Evolutionary conservation across 2,888 invertebrate genomes (phyloP).

Genomic region (Pristionchus maxplancki): DNA sequence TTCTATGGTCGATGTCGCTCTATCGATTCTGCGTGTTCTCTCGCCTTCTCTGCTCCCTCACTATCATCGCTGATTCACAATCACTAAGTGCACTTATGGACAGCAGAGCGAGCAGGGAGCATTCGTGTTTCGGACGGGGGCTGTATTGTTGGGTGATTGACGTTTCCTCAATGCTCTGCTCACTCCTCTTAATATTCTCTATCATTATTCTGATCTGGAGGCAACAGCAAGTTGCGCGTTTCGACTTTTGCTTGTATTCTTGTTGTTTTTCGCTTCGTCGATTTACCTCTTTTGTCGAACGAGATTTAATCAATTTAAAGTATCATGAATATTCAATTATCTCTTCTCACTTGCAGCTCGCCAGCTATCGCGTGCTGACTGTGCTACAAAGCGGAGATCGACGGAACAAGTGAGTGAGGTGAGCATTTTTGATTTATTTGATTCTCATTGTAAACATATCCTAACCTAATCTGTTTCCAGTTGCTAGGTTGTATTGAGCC

Average conservation of each 20-base stretch:
- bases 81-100: constrained; percentile 26
- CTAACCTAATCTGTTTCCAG: too few species aligned
- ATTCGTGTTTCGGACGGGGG: background rate
- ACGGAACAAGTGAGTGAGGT: background rate
- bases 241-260: background rate
- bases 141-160: background rate
- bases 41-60: background rate
- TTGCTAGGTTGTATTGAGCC: too few species aligned
- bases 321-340: background rate
- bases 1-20: background rate
- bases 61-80: background rate
- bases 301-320: background rate
- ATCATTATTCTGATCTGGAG: too few species aligned
- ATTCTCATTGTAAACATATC: too few species aligned
- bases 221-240: background rate
- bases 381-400: background rate
- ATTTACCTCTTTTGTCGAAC: background rate
- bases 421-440: background rate
- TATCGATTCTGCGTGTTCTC: background rate
- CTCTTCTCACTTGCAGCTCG: background rate
- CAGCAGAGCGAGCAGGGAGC: background rate
- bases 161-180: too few species aligned
- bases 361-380: background rate
- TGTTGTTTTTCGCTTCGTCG: background rate
- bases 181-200: too few species aligned